Evolutionary conservation across 2,113 vertebrate species (phyloP).

Genomic region (Etia nguti): DNA sequence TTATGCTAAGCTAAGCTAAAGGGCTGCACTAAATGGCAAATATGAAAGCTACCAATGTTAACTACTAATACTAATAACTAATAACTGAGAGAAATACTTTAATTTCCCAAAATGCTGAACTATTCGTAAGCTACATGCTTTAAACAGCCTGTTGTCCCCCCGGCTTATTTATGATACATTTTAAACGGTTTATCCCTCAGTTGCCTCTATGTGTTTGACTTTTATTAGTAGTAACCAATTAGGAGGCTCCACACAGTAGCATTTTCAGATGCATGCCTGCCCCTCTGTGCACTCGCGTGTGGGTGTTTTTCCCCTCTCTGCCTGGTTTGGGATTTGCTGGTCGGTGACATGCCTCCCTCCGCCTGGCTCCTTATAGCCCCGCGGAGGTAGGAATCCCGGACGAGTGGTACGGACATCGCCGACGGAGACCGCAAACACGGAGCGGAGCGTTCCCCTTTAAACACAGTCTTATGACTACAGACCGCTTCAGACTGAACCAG

Average conservation of each 20-base stretch:
- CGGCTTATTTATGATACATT: background rate
- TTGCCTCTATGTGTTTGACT: background rate
- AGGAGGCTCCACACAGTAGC: background rate
- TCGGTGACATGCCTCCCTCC: conserved; percentile 76
- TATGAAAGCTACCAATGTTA: background rate
- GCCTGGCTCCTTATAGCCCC: conserved; percentile 82
- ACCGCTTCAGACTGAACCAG: conserved; percentile 41
- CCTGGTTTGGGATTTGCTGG: conserved; percentile 79
- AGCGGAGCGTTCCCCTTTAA: conserved; percentile 74
- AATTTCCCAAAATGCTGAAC: fast-evolving
- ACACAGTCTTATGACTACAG: conserved; percentile 81
- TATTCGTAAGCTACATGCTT: fast-evolving
- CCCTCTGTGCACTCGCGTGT: background rate
- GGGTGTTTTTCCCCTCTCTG: conserved; percentile 4
- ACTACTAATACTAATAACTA: background rate
- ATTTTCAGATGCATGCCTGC: background rate
- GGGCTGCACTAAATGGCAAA: background rate
- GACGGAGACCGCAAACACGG: conserved; percentile 78
- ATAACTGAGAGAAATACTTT: background rate
- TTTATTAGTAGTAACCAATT: background rate
- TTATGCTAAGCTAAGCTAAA: background rate
- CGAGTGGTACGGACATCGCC: conserved; percentile 92
- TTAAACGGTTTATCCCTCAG: background rate
- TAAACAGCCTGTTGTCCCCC: background rate
- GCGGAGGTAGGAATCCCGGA: conserved; percentile 80